Evolutionary conservation across 2,797 vertebrate genomes (phyloP), one percentile per base, ranked within the genome.

Genomic region (Poecile montanus): DNA sequence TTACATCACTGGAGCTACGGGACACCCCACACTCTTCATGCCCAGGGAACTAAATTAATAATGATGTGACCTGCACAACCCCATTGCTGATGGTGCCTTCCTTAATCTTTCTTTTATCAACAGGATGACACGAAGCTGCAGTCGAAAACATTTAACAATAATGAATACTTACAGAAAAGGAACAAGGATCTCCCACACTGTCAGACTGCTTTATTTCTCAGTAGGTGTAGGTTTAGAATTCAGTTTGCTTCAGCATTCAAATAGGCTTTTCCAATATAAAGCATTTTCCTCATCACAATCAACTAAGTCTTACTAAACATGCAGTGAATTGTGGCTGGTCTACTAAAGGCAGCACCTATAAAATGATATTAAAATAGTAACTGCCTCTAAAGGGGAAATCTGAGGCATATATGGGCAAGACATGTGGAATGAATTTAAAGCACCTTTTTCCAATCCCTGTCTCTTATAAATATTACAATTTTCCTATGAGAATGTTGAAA

Each of bases 371-470:
- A 79, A 90, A 96, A 74, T 29, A 88, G 36, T 6, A 16, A 91
- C 74, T 73, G 25, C 60, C 29, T 72, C 67, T 92, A 36, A 73
- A 87, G 32, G 42, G 36, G 83, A 94, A 95, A 90, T 91, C 45
- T 79, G 77, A 95, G 63, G 53, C 45, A 83, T 48, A 30, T 58
- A 80, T 88, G 38, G 40, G 67, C 63, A 83, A 92, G 88, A 80
- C 80, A 95, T 67, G 17, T 80, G 93, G 91, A 95, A 85, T 58
- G 5, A 77, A 95, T 96, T 97, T 80, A 71, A 87, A 76, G 30
- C 32, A 80, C 53, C 1, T 0, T 68, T 93, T 93, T 77, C 61
- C 72, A 83, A 75, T 54, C 65, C 38, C n/a, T 34, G 27, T 68
- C 38, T 71, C 78, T 72, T 80, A 81, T 88, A 95, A 93, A 85